Conservation (phyloP, 2,113 vertebrate species). For the Mesitornis unicolor region DNA sequence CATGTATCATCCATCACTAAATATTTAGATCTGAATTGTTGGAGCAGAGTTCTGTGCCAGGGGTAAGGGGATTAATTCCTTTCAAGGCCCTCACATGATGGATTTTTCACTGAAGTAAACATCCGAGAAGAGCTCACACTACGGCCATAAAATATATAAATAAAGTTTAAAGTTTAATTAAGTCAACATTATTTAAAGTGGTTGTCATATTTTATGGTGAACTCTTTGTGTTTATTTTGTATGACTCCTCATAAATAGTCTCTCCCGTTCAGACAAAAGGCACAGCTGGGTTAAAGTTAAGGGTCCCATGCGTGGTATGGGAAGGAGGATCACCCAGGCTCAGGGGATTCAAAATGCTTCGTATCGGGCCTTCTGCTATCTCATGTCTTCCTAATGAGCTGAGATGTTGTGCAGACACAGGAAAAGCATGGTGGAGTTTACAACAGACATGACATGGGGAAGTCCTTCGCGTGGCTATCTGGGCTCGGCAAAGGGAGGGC, state of each 20-base stretch:
- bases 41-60: conserved; percentile 84
- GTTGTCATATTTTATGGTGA: conserved; percentile 83
- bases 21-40: conserved; percentile 89
- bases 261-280: conserved; percentile 73
- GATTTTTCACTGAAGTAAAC: conserved; percentile 85
- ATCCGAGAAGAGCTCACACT: conserved; percentile 84
- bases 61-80: conserved; percentile 85
- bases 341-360: not conserved
- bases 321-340: conserved; percentile 39
- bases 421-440: conserved; percentile 59
- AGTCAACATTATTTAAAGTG: conserved; percentile 85
- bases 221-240: conserved; percentile 81
- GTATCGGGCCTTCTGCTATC: conserved; percentile 61
- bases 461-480: conserved; percentile 27
- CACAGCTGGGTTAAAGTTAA: conserved; percentile 69
- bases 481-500: not conserved
- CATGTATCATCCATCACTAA: conserved; percentile 88
- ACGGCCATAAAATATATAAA: conserved; percentile 83
- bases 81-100: conserved; percentile 84
- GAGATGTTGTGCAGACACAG: conserved; percentile 68
- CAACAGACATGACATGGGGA: conserved; percentile 44
- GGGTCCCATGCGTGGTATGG: conserved; percentile 25
- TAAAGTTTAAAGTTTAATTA: conserved; percentile 86
- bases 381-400: conserved; percentile 66
- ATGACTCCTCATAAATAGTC: conserved; percentile 79